These are phyloP conservation scores for Callionymus lyra DNA, from an alignment of 2,113 vertebrate genomes.

Conservation along the genomic window DNA sequence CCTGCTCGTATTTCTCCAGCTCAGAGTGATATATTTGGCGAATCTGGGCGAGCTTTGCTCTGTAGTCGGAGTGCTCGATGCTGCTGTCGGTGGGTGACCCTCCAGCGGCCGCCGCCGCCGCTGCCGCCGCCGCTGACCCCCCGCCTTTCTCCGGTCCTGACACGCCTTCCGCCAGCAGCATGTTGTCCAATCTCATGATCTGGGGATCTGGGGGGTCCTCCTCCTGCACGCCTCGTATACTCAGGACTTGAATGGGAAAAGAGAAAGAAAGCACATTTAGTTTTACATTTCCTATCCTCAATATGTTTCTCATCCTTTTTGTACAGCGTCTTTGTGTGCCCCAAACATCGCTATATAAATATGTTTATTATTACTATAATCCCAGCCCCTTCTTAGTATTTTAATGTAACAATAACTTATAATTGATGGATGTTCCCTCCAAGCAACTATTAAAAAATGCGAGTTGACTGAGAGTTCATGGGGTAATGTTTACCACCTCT, in stretches of 20 bases:
- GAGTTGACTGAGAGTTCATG: too few relatives aligned
- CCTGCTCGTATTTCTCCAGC: slow-evolving; percentile 90
- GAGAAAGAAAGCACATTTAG: background rate
- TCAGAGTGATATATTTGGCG: slow-evolving; percentile 87
- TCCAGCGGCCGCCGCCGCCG: slow-evolving; percentile 76
- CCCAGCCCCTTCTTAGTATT: too few relatives aligned
- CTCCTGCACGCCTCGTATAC: slow-evolving; percentile 77
- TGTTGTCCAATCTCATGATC: slow-evolving; percentile 83
- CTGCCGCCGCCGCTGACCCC: slow-evolving; percentile 72
- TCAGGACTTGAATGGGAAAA: slow-evolving; percentile 68
- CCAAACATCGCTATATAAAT: too few relatives aligned
- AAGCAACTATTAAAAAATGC: too few relatives aligned
- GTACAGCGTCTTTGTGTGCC: too few relatives aligned
- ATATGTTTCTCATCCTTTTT: too few relatives aligned
- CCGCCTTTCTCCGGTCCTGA: slow-evolving; percentile 80
- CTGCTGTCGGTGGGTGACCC: slow-evolving; percentile 81
- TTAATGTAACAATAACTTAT: too few relatives aligned
- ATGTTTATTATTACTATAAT: too few relatives aligned
- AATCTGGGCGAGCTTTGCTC: slow-evolving; percentile 85
- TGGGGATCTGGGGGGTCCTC: slow-evolving; percentile 81
- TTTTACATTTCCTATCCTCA: too few relatives aligned
- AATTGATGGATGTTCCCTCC: too few relatives aligned
- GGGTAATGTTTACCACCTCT: slow-evolving; percentile 1
- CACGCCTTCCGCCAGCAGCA: slow-evolving; percentile 83
- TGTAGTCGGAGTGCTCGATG: slow-evolving; percentile 87